Base-by-base conservation (phyloP, 2,888 invertebrate species). In the Bellardia bayeri region DNA sequence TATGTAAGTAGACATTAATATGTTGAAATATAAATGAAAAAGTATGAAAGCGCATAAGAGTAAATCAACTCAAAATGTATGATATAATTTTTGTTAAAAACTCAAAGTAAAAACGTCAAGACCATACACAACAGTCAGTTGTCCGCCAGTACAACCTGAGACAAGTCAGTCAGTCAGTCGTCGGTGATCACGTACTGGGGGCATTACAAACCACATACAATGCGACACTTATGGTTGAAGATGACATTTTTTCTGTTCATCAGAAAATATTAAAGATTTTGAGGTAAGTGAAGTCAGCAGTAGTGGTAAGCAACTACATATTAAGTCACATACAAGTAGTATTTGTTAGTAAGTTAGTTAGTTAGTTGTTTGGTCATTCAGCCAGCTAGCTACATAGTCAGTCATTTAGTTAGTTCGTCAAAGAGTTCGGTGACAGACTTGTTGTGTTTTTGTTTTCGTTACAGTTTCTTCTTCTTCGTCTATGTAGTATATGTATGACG, bases 51-150 rank as follows among this genome's bases (percentile, higher is more conserved):
- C 74, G 81, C 86, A 88, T 75, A 82, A 82, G 84, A 89, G 88
- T 89, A 89, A 89, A 89, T 90, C 90, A 89, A 89, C 84, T 88
- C 45, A 63, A 88, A 88, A 90, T 88, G 90, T 91, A 91, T 91
- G 92, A 92, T 91, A 92, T 92, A 90, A 91, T 91, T 91, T 92
- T 90, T 90, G 74, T 89, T 64, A 23, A 88, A 85, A 85, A 74
- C 66, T 45, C 63, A 80, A 72, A 88, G 37, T 54, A 82, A 84
- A 83, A 83, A 79, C 89, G 51, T 64, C 61, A 80, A 75, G 80
- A 76, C 76, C 45, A 71, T 58, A 42, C 68, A 56, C 16, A 64
- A 78, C 68, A 74, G 56, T 81, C 54, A 82, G 81, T 82, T 74
- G 81, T 75, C 68, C 30, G 74, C 58, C 74, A 82, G 58, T 75